Conservation (phyloP, 2,113 vertebrate genomes). For the Pristiophorus japonicus region DNA sequence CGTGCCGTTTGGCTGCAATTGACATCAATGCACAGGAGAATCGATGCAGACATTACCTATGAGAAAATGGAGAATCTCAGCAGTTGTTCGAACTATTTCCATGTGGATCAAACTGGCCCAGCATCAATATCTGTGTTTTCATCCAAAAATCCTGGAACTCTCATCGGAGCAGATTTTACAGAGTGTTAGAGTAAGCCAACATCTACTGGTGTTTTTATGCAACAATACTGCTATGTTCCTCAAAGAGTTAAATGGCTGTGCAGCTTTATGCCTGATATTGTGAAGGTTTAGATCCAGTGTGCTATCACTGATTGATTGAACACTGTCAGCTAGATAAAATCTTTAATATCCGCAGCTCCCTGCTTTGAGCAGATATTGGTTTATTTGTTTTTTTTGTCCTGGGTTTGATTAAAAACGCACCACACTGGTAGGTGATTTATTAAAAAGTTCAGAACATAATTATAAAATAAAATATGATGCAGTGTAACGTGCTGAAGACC, state of each 20-base stretch:
- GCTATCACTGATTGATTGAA: conserved; percentile 13
- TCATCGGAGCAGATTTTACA: neutral
- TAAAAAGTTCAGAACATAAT: conserved; percentile 10
- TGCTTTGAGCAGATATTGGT: neutral
- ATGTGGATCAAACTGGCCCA: neutral
- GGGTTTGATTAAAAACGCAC: neutral
- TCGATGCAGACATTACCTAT: neutral
- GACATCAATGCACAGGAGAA: neutral
- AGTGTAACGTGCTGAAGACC: neutral
- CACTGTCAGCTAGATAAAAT: neutral
- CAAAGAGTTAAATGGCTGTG: neutral
- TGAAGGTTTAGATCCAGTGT: neutral
- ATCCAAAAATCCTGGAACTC: neutral
- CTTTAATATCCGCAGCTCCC: conserved; percentile 25
- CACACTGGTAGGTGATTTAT: neutral
- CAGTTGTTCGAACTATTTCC: neutral
- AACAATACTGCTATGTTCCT: neutral
- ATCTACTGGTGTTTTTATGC: neutral
- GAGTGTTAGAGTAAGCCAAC: neutral
- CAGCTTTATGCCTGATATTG: neutral
- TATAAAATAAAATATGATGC: neutral
- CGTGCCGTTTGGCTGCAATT: neutral
- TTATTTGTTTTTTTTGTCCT: neutral
- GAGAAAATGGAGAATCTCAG: neutral
- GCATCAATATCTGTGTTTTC: neutral